A percentile compares a stretch with the other conserved stretches of the same genome.
Evolutionary conservation across 1,140 invertebrate species (phyloP).

Genomic region (Drosophila kepulauana): DNA sequence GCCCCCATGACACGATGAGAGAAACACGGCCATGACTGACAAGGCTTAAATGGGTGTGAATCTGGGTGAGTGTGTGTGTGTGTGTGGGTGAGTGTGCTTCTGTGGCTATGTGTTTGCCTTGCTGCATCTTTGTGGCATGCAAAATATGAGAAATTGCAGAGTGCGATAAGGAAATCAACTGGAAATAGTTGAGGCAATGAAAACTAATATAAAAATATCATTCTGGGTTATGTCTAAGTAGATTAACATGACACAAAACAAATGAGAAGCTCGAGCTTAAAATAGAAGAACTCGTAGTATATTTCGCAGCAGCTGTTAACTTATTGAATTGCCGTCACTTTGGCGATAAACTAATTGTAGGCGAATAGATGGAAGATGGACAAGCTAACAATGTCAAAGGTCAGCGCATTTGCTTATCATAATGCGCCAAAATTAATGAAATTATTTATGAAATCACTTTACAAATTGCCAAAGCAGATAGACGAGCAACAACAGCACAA

Average conservation of each 20-base stretch:
- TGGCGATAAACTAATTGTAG: conserved; percentile 37
- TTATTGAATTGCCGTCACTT: conserved; percentile 15
- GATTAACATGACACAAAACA: not conserved
- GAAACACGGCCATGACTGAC: conserved; percentile 38
- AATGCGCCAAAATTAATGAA: conserved; percentile 52
- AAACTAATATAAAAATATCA: not conserved
- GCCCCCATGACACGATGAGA: conserved; percentile 40
- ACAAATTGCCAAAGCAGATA: conserved; percentile 23
- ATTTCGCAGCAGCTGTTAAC: conserved; percentile 1
- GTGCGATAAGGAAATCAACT: conserved; percentile 12
- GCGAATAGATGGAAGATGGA: conserved; percentile 1
- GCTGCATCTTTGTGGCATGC: not conserved
- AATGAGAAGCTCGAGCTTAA: not conserved
- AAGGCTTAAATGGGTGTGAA: conserved; percentile 32
- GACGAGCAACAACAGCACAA: not conserved
- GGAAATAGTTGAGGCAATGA: not conserved
- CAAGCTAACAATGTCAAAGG: conserved; percentile 38
- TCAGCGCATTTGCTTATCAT: conserved; percentile 43
- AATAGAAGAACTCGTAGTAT: not conserved
- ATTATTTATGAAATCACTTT: conserved; percentile 51
- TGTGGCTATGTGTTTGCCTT: conserved; percentile 4
- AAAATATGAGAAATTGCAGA: conserved; percentile 1
- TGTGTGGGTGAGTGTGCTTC: conserved; percentile 7
- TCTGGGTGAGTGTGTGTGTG: not conserved
- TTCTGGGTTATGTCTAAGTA: not conserved